A percentile compares a stretch with the other conserved stretches of the same genome.
Conservation (phyloP, 2,113 vertebrate genomes). For the Thinocorus orbignyianus region DNA sequence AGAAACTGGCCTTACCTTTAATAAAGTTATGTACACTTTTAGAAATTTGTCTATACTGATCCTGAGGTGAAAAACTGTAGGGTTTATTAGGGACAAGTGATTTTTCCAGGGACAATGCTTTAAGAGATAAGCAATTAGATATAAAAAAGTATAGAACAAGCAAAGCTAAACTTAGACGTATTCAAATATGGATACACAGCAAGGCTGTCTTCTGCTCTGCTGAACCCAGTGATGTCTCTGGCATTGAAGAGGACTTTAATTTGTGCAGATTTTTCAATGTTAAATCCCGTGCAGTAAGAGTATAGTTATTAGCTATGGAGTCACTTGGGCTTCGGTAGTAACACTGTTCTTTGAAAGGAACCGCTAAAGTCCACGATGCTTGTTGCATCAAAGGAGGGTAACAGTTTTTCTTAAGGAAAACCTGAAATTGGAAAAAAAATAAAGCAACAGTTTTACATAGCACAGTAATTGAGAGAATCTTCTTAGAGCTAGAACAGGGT, state of each 20-base stretch:
- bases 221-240: not conserved
- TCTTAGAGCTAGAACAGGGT: not conserved
- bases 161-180: not conserved
- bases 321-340: conserved; percentile 79
- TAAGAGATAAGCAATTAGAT: not conserved
- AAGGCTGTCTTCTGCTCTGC: not conserved
- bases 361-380: conserved; percentile 76
- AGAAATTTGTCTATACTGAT: not conserved
- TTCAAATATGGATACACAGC: conserved; percentile 67
- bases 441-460: not conserved
- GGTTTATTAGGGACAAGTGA: not conserved
- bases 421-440: conserved; percentile 58
- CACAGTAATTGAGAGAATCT: not conserved
- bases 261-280: conserved; percentile 73
- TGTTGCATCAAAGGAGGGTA: conserved; percentile 85
- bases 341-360: conserved; percentile 85
- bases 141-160: not conserved
- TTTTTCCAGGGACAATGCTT: not conserved
- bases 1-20: not conserved
- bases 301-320: conserved; percentile 89
- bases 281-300: conserved; percentile 73
- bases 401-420: conserved; percentile 58
- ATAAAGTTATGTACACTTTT: not conserved
- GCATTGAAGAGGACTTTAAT: not conserved
- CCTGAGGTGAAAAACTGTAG: not conserved